These are phyloP conservation scores for Drosophila sturtevanti DNA, from an alignment of 1,140 invertebrate genomes.

Conservation along the genomic window DNA sequence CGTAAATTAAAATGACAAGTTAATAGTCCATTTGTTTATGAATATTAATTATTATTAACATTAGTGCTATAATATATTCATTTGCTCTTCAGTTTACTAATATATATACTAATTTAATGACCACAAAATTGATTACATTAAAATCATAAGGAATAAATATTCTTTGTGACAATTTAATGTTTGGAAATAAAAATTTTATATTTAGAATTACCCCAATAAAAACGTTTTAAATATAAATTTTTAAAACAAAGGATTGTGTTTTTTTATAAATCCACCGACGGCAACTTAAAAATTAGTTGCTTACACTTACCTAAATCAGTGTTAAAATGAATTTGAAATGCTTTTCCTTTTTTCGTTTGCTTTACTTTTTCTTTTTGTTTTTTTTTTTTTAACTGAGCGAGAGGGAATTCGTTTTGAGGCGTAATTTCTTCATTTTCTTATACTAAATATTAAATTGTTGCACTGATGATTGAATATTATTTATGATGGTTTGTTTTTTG, in stretches of 20 bases:
- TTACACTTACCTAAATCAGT: neutral
- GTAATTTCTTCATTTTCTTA: neutral
- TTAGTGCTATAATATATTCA: too few species aligned
- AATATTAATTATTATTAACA: too few species aligned
- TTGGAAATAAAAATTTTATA: too few species aligned
- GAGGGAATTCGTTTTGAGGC: neutral
- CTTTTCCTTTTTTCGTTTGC: too few species aligned
- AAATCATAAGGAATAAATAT: too few species aligned
- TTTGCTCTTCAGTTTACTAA: too few species aligned
- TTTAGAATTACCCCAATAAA: neutral
- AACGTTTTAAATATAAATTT: neutral
- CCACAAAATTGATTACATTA: too few species aligned
- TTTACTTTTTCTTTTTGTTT: neutral
- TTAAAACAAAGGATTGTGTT: neutral
- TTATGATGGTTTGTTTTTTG: neutral
- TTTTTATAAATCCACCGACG: neutral
- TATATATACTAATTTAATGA: too few species aligned
- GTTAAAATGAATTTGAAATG: neutral
- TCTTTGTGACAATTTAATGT: too few species aligned
- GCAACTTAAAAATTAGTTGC: neutral
- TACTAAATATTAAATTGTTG: neutral
- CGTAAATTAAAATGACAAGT: too few species aligned
- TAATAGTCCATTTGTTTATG: too few species aligned
- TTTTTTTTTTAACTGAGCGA: neutral
- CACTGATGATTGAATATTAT: neutral